Evolutionary conservation across 2,113 vertebrate genomes (phyloP).

Genomic region (Heliornis fulica): DNA sequence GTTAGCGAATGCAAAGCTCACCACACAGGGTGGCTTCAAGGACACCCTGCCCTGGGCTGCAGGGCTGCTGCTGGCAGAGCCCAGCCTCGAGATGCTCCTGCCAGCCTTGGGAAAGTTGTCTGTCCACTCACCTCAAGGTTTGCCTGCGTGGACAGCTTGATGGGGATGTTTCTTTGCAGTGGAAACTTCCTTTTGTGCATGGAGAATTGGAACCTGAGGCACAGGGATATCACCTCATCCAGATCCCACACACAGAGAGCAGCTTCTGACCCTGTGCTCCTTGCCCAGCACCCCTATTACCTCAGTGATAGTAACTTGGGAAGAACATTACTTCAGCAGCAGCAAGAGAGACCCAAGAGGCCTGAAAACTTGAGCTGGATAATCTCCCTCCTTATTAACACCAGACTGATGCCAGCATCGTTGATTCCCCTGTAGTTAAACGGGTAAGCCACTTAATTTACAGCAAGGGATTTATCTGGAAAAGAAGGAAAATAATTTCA

Average conservation of each 20-base stretch:
- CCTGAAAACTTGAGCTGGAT: background rate
- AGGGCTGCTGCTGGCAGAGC: background rate
- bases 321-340: background rate
- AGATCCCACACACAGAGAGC: background rate
- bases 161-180: background rate
- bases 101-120: fast-evolving
- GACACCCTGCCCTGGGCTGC: background rate
- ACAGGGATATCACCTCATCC: background rate
- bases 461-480: background rate
- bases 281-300: background rate
- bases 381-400: background rate
- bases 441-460: background rate
- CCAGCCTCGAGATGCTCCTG: background rate
- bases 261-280: background rate
- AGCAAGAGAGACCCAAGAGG: background rate
- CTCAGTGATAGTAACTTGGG: fast-evolving
- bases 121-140: background rate
- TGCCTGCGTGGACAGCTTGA: background rate
- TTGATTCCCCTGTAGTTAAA: background rate
- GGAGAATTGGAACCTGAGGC: background rate
- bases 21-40: fast-evolving
- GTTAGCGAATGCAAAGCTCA: background rate
- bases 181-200: background rate
- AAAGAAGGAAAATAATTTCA: constrained; percentile 43
- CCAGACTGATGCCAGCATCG: background rate